Evolutionary conservation across 2,797 vertebrate genomes (phyloP), one percentile per base, ranked within the genome.

Genomic region (Coccyzus lansbergi): DNA sequence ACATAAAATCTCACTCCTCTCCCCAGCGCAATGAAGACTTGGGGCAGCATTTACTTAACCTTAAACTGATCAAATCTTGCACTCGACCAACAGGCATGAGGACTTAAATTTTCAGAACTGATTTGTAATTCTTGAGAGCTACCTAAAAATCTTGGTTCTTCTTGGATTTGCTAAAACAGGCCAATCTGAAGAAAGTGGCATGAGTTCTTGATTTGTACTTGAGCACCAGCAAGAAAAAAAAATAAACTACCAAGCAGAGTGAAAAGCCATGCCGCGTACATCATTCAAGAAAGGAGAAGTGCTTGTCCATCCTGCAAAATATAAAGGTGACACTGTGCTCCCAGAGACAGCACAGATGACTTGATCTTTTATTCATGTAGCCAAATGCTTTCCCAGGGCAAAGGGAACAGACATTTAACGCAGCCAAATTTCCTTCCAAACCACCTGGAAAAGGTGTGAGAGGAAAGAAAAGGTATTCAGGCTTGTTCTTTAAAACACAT

Each of bases 391-490:
- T 59, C 80, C 29, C 9, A 31, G 15, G 12, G 8, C 26, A 72
- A 77, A 53, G 31, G 6, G 7, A 59, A 31, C 1, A 60, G 19
- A 36, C 12, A 74, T 31, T 22, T 76, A 22, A 62, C 21, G 56
- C 80, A 80, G 13, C 7, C 48, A 52, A 48, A 65, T 44, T 79
- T 6, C 52, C 25, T 53, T 75, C 28, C 58, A 56, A 67, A 58
- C 4, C 25, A 40, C 19, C 11, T 36, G 29, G n/a, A 75, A 70
- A 71, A 7, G 17, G 20, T 5, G 13, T 0, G 0, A 8, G 16
- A 53, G 24, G 18, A 75, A 62, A 53, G 31, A 58, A 52, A 76
- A 53, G 12, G 15, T 53, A n/a, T 34, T 38, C 9, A 38, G 12
- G 28, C 34, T 88, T 62, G 8, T 34, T 85, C 33, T 75, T 88